phyloP scores from a whole-genome alignment of 2,797 vertebrate genomes.

The Lithobates sylvaticus region DNA sequence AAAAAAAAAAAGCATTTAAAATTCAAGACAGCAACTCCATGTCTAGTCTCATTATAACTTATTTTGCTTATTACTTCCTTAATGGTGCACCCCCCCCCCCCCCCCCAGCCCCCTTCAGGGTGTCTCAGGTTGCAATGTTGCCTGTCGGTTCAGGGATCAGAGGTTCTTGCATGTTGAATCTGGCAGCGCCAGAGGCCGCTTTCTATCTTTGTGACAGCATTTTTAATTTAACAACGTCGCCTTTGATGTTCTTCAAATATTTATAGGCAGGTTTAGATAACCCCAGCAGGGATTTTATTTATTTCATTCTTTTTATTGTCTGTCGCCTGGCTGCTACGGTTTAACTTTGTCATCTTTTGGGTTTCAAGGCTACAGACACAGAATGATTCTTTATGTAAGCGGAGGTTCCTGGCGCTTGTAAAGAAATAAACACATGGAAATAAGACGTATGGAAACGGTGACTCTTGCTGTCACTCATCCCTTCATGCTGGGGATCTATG shows the following conservation, averaged over 20 bases:
- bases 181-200: conserved; percentile 87
- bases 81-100: conserved; percentile 8
- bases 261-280: conserved; percentile 82
- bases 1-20: too few species aligned
- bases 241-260: conserved; percentile 88
- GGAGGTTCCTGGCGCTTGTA: not conserved
- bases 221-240: conserved; percentile 82
- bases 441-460: not conserved
- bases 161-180: conserved; percentile 84
- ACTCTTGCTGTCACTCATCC: not conserved
- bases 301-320: conserved; percentile 39
- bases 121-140: conserved; percentile 46
- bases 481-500: not conserved
- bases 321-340: not conserved
- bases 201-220: conserved; percentile 85
- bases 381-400: not conserved
- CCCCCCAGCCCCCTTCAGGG: conserved; percentile 15
- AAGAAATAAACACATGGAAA: not conserved
- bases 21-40: not conserved
- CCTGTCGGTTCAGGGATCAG: conserved; percentile 71
- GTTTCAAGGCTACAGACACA: not conserved
- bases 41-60: not conserved
- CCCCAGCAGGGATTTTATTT: conserved; percentile 70
- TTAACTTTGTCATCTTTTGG: not conserved
- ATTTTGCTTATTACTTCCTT: not conserved